Conservation (phyloP, 1,140 invertebrate genomes). For the Plodia interpunctella region DNA sequence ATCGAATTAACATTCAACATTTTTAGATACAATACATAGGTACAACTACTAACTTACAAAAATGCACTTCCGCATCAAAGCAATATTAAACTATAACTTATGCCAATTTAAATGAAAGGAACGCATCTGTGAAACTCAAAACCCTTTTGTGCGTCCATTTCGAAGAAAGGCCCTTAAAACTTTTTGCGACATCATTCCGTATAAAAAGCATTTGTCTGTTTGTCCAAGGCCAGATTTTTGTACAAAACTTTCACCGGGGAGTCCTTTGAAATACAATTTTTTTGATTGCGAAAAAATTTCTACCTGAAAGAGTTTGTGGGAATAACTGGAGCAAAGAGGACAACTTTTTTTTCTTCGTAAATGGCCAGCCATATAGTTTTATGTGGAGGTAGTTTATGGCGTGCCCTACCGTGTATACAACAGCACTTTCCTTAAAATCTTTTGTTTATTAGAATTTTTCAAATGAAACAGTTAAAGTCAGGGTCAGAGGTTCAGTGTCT, state of each 20-base stretch:
- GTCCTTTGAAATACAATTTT: slow-evolving; percentile 21
- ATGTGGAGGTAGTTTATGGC: too few relatives aligned
- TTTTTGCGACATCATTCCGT: slow-evolving; percentile 36
- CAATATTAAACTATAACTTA: neutral
- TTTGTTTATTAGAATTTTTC: neutral
- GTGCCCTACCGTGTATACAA: slow-evolving; percentile 9
- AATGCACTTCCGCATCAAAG: too few relatives aligned
- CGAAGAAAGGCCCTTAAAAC: slow-evolving; percentile 51
- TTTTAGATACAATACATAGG: too few relatives aligned
- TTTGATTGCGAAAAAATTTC: slow-evolving; percentile 39
- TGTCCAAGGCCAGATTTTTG: slow-evolving; percentile 36
- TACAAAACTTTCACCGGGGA: slow-evolving; percentile 60
- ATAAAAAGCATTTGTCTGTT: slow-evolving; percentile 51
- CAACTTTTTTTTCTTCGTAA: neutral
- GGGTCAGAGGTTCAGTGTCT: neutral
- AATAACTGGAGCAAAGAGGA: slow-evolving; percentile 27
- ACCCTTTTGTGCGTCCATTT: slow-evolving; percentile 63
- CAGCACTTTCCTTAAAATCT: slow-evolving; percentile 6
- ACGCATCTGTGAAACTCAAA: slow-evolving; percentile 60
- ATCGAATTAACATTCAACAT: too few relatives aligned
- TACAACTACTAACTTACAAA: too few relatives aligned
- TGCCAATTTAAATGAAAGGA: slow-evolving; percentile 36
- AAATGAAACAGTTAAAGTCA: neutral
- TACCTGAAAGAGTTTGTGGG: slow-evolving; percentile 51
- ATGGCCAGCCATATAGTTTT: too few relatives aligned